These are phyloP conservation scores for Belonocnema kinseyi DNA, from an alignment of 1,140 invertebrate species.

Conservation along the genomic window DNA sequence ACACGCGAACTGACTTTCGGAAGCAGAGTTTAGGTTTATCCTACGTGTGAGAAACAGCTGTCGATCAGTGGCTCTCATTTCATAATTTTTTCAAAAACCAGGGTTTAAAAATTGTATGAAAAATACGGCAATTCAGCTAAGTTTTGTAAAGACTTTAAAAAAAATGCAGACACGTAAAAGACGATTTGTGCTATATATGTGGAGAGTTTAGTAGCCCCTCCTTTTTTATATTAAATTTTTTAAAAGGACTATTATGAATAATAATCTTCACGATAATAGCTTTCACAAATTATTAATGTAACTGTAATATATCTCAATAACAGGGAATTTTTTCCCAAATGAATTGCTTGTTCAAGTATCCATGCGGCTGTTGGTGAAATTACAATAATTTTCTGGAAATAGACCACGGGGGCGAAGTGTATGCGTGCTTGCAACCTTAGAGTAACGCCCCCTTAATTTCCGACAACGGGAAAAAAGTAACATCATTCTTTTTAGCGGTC, in stretches of 20 bases:
- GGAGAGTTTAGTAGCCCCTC: not conserved
- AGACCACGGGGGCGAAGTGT: conserved; percentile 22
- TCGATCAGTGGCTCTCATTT: conserved; percentile 53
- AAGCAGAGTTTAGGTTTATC: conserved; percentile 53
- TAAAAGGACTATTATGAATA: not conserved
- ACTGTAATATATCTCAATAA: conserved; percentile 27
- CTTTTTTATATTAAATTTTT: not conserved
- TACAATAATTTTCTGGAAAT: conserved; percentile 28
- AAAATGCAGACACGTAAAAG: not conserved
- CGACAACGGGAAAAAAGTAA: conserved; percentile 8
- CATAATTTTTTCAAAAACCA: not conserved
- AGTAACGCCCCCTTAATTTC: conserved; percentile 23
- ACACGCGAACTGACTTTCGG: conserved; percentile 56
- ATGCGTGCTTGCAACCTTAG: conserved; percentile 27
- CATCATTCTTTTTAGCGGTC: conserved; percentile 27
- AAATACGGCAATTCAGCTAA: not conserved
- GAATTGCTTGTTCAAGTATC: conserved; percentile 26
- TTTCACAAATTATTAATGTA: not conserved
- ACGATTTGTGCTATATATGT: not conserved
- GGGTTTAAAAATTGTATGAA: not conserved
- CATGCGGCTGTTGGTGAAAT: conserved; percentile 21
- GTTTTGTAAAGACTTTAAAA: not conserved
- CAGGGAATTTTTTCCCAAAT: not conserved
- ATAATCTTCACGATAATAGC: not conserved
- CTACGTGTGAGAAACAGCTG: conserved; percentile 54